Percentiles rank a stretch among this genome's conserved stretches.
These are phyloP conservation scores for Meriones psammophilus DNA, from an alignment of 2,797 vertebrate species.

Conservation along the genomic window DNA sequence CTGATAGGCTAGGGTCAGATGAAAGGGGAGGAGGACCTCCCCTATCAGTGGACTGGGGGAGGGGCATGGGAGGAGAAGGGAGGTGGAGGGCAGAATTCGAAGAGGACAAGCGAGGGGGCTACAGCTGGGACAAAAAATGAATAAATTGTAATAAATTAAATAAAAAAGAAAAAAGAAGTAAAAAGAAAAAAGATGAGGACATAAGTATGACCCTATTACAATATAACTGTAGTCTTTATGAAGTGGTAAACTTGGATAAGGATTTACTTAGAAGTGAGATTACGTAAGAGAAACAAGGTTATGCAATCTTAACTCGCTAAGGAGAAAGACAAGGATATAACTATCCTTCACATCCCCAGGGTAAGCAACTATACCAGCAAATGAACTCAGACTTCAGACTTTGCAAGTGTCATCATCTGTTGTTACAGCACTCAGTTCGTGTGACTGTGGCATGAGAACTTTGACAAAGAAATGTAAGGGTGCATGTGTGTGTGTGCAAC, in stretches of 20 bases:
- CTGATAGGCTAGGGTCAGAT: too few species aligned
- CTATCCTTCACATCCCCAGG: not conserved
- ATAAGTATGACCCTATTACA: not conserved
- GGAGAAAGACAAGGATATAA: not conserved
- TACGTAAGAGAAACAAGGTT: not conserved
- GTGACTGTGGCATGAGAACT: not conserved
- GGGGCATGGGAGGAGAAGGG: too few species aligned
- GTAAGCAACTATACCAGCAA: not conserved
- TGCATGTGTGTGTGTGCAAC: too few species aligned
- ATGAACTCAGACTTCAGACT: not conserved
- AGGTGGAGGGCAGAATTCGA: too few species aligned
- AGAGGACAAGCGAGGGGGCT: too few species aligned
- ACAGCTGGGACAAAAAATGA: too few species aligned
- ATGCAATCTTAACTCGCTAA: fast-evolving
- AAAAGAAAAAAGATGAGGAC: not conserved
- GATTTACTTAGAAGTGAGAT: not conserved
- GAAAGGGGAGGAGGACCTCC: too few species aligned
- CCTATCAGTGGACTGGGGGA: too few species aligned
- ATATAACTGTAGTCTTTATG: not conserved
- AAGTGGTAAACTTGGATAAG: too few species aligned
- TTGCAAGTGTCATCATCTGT: not conserved
- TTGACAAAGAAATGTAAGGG: not conserved
- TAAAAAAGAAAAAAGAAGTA: too few species aligned
- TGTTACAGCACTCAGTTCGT: not conserved
- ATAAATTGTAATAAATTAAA: too few species aligned